Evolutionary conservation across 2,888 invertebrate species (phyloP).

Genomic region (Cephus spinipes): DNA sequence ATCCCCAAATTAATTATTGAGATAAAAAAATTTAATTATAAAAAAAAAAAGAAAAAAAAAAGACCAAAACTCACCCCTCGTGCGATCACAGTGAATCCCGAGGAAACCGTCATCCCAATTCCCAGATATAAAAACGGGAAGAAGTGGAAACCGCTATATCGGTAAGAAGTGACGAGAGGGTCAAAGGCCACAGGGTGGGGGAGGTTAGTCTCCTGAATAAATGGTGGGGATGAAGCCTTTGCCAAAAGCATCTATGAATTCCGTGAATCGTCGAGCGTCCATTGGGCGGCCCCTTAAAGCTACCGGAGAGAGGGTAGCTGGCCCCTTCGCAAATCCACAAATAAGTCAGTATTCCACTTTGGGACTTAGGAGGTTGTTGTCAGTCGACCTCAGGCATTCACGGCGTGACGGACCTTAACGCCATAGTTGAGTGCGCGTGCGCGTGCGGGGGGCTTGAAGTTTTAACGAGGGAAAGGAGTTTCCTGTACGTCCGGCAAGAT

Average conservation of each 20-base stretch:
- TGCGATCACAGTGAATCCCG: not conserved
- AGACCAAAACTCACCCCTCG: not conserved
- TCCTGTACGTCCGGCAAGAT: not conserved
- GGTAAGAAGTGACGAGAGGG: not conserved
- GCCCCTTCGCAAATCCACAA: conserved; percentile 41
- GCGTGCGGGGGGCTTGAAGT: not conserved
- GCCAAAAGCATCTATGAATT: conserved; percentile 28
- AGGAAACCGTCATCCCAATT: not conserved
- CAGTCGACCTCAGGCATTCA: conserved; percentile 41
- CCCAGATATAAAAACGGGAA: not conserved
- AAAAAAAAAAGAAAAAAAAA: not conserved
- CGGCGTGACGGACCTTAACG: conserved; percentile 10
- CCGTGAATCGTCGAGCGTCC: conserved; percentile 30
- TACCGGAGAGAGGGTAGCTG: conserved; percentile 41
- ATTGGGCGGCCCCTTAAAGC: conserved; percentile 27
- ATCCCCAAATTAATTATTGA: not conserved
- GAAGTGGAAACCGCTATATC: conserved; percentile 4
- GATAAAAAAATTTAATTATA: not conserved
- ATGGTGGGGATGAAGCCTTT: conserved; percentile 10
- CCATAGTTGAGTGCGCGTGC: not conserved
- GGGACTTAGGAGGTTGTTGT: conserved; percentile 33
- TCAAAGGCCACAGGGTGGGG: conserved; percentile 4
- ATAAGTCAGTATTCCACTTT: conserved; percentile 39
- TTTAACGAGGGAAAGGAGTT: not conserved
- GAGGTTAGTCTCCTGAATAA: not conserved